Base-by-base conservation (phyloP, 2,113 vertebrate genomes). In the Lepus europaeus region DNA sequence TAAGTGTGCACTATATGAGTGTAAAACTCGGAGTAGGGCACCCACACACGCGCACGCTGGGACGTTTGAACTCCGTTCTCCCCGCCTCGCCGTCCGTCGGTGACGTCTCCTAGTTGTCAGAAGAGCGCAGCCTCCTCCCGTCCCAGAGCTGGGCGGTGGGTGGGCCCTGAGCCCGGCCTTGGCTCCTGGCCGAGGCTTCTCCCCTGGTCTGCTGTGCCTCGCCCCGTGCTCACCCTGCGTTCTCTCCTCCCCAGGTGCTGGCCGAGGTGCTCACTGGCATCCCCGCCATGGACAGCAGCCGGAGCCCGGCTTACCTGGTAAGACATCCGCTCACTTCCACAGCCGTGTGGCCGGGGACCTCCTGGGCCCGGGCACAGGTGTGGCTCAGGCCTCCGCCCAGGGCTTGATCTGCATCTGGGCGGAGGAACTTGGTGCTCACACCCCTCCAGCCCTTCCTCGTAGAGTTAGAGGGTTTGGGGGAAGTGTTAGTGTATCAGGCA, bases 191-290 rank as follows among this genome's bases (percentile, higher is more conserved):
- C 27, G 45, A 66, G 23, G 66, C 19, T 36, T 90, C 68, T 76
- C 9, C 23, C 51, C 25, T 66, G 79, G 79, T 25, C 29, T 59
- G 56, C 17, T 19, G 14, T 59, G 56, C 13, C 13, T 59, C 14
- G 56, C 56, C 19, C 56, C 17, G 0, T 59, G 93, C 89, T 92
- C 9, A 95, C 88, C 81, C 84, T 61, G 27, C 85, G 13, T 70
- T 78, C 73, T 95, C 12, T 64, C 66, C 64, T 89, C 88, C 64
- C 31, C 88, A 99, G 98, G 98, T 99, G 23, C 95, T 99, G 90
- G 98, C 98, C 12, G 98, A 99, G 95, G 93, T 98, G 31, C 82
- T 99, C 92, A 98, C 98, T 0, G 98, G 98, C 66, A 89, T 98
- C 17, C 98, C 98, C 56, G 98, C 98, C 0, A 66, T 98, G 94